Evolutionary conservation across 64 coral and sea anemone species (phyloP), one percentile per base, ranked within the genome.

Genomic region (Porites australiensis): DNA sequence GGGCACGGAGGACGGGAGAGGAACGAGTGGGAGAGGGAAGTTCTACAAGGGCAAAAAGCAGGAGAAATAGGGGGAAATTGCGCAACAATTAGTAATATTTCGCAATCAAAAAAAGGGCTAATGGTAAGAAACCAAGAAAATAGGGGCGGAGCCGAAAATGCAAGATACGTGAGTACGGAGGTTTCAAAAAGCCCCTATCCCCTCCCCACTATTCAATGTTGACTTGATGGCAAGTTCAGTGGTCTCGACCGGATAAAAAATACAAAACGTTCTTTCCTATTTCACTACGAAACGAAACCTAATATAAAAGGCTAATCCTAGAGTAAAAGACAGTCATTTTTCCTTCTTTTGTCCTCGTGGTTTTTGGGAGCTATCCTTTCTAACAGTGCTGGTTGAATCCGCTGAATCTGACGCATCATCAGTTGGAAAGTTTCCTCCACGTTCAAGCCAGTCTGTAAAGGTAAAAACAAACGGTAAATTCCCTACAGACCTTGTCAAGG

Each of bases 371-470:
- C 91, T 77, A 82, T 95, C 88, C 96, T 93, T 53, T 98, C 96
- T 50, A 98, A 87, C 79, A 98, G 58, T 13, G 86, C 70, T 49
- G 96, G 93, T 50, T 98, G 93, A 43, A 98, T 92, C 74, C 92
- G 87, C 66, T 98, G 94, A 44, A 98, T 98, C 53, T 98, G 96
- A 27, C 88, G 88, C 94, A 95, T 95, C 87, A 98, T 98, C 11
- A 98, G 58, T 61, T 98, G 96, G 60, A 98, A 98, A 88, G 90
- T 79, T 93, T 98, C 96, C 87, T 91, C 87, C 7, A 98, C 94
- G 58, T 98, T 98, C 37, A 98, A 60, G 7, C 96, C 96, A 90
- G 96, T 98, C 96, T 98, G 75, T 19, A 90, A 88, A 50, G 45
- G 37, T 19, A 50, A 4, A 75, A 66, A 64, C 85, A 55, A 49